phyloP scores from a whole-genome alignment of 2,888 invertebrate species.

The Thecocarcelia acutangulata region DNA sequence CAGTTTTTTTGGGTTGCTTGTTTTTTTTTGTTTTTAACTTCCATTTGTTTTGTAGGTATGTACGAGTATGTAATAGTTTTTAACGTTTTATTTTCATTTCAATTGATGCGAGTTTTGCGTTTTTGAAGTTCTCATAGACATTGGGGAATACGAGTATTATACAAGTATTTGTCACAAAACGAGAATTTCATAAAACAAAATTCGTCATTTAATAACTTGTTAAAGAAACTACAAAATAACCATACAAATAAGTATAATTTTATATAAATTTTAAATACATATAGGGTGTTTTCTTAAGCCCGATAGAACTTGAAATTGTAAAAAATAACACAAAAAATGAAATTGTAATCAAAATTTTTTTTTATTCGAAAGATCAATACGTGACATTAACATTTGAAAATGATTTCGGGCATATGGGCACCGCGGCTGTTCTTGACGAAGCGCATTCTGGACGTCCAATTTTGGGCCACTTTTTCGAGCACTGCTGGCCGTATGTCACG shows the following conservation, averaged over 20 bases:
- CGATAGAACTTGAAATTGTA: too few species aligned
- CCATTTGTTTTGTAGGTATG: conserved; percentile 8
- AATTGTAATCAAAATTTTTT: too few species aligned
- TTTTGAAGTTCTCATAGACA: conserved; percentile 60
- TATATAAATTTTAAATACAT: too few species aligned
- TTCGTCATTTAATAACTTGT: conserved; percentile 2
- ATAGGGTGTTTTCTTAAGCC: too few species aligned
- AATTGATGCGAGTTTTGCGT: conserved; percentile 65
- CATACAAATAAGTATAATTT: neutral
- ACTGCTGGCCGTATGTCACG: too few species aligned
- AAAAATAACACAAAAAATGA: too few species aligned
- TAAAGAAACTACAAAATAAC: conserved; percentile 1
- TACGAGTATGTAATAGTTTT: conserved; percentile 4
- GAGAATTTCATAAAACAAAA: conserved; percentile 45
- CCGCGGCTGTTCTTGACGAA: too few species aligned
- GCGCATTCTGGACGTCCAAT: too few species aligned
- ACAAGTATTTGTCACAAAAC: conserved; percentile 26
- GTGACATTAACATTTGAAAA: too few species aligned
- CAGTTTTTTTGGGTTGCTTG: conserved; percentile 57
- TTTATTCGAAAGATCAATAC: too few species aligned
- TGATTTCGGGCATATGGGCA: too few species aligned
- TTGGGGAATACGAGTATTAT: conserved; percentile 29
- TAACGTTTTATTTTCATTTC: conserved; percentile 34
- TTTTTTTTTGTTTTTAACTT: conserved; percentile 21
- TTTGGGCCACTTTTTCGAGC: too few species aligned